Percentiles rank a stretch among this genome's conserved stretches.
These are phyloP conservation scores for Ctenochaetus hawaiiensis DNA, from an alignment of 2,797 vertebrate species.

Conservation along the genomic window DNA sequence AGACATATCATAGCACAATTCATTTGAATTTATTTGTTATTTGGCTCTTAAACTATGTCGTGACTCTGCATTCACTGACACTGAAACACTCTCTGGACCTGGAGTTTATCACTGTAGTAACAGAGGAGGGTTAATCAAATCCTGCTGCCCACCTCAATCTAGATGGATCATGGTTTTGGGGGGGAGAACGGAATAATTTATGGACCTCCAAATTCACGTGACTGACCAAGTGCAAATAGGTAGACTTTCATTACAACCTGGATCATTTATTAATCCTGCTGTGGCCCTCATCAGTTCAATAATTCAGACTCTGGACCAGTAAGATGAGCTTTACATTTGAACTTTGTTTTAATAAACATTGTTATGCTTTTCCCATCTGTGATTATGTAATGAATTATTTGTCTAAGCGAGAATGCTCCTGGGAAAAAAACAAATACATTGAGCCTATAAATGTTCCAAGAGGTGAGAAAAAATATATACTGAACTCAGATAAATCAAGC, in stretches of 20 bases:
- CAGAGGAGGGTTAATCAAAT: conserved; percentile 51
- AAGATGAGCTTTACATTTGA: conserved; percentile 38
- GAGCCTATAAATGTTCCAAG: conserved; percentile 35
- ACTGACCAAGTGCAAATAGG: conserved; percentile 55
- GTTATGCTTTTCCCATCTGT: conserved; percentile 20
- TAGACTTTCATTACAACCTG: conserved; percentile 48
- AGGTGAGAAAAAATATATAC: conserved; percentile 30
- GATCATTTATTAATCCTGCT: conserved; percentile 56
- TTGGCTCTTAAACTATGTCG: conserved; percentile 49
- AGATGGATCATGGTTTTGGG: conserved; percentile 39
- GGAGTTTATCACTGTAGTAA: conserved; percentile 21
- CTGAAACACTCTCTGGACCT: conserved; percentile 37
- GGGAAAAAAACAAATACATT: conserved; percentile 32
- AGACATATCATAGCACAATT: conserved; percentile 28
- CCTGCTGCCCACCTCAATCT: conserved; percentile 46
- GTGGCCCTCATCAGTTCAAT: conserved; percentile 40
- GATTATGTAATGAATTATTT: conserved; percentile 43
- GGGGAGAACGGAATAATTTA: conserved; percentile 61
- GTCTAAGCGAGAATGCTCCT: conserved; percentile 32
- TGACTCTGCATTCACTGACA: conserved; percentile 42
- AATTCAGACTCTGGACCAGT: conserved; percentile 45
- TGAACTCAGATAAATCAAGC: conserved; percentile 3
- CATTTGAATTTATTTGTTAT: conserved; percentile 48
- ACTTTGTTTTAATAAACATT: conserved; percentile 36
- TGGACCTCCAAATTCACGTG: conserved; percentile 46